Base-by-base conservation (phyloP, 2,888 invertebrate genomes). In the Synanthedon andrenaeformis region DNA sequence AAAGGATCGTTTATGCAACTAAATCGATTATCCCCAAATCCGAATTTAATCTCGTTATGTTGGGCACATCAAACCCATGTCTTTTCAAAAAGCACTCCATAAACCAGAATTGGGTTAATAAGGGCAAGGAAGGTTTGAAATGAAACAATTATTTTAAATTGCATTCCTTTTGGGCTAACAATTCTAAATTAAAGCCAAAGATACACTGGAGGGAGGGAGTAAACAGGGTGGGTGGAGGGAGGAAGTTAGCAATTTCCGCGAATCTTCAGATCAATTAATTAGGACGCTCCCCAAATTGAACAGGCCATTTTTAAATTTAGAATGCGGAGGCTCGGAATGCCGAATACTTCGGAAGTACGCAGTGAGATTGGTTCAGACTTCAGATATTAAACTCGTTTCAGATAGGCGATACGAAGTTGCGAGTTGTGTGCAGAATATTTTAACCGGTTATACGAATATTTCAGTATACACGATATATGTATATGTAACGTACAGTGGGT, bases 131-230 rank as follows among this genome's bases (percentile, higher is more conserved):
- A 74, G 80, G 74, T 81, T 79, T 66, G 74, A 80, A 84, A 82
- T 85, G 84, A 81, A 83, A 84, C 82, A 84, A 85, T 85, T 85
- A 84, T 84, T 82, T 82, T 74, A 86, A 84, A 86, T 86, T 85
- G 83, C 84, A 85, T 82, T 82, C 81, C 82, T 79, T 82, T 80
- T 78, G 73, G 79, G 77, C 76, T 82, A 82, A 85, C 83, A 84
- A 80, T 85, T 84, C 82, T 78, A 84, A 86, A 86, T 86, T 85
- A 83, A 85, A 80, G 79, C 79, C 75, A 72, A 82, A 82, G 81
- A 85, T 83, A 85, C 82, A 81, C 74, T 74, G 72, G 59, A 23
- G 58, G 65, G 65, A 62, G 57, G 19, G 57, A 55, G 35, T 51
- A 56, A 62, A 53, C 54, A 45, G 53, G 53, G 58, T 64, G 58